Percentiles rank a stretch among this genome's conserved stretches.
These are phyloP conservation scores for Eubucco bourcierii DNA, from an alignment of 2,113 vertebrate genomes.

Conservation along the genomic window DNA sequence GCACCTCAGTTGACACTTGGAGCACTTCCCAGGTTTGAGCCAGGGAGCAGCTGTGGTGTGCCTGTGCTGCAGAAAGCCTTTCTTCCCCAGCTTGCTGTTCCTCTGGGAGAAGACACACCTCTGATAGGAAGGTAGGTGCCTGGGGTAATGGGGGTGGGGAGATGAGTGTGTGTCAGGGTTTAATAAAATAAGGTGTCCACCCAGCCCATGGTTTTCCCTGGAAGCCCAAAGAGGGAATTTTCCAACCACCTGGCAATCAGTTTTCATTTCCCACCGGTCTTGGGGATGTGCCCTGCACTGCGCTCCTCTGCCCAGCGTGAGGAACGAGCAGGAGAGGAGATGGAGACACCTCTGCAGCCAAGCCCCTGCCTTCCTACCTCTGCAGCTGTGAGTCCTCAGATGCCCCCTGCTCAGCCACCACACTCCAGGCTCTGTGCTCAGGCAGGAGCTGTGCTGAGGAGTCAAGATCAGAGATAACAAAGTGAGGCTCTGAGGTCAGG, in stretches of 20 bases:
- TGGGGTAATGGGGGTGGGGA: not conserved
- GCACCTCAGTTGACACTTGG: not conserved
- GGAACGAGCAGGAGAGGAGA: not conserved
- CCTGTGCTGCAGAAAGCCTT: not conserved
- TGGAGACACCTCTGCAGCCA: not conserved
- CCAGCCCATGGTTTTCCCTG: not conserved
- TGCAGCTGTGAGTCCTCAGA: conserved; percentile 7
- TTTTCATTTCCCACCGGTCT: not conserved
- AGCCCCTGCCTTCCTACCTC: not conserved
- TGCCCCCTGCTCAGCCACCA: not conserved
- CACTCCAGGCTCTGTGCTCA: not conserved
- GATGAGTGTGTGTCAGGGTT: not conserved
- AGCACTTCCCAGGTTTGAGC: not conserved
- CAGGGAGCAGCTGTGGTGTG: not conserved
- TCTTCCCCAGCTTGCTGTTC: not conserved
- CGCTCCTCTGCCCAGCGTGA: not conserved
- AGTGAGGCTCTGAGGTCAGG: not conserved
- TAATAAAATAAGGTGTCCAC: not conserved
- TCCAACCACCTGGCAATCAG: not conserved
- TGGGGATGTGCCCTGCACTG: not conserved
- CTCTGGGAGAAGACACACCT: conserved; percentile 26
- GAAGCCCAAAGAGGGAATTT: conserved; percentile 14
- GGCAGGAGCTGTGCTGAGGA: not conserved
- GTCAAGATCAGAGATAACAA: not conserved
- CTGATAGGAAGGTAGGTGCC: not conserved